These are phyloP conservation scores for Charina bottae DNA, from an alignment of 2,113 vertebrate species.

Conservation along the genomic window DNA sequence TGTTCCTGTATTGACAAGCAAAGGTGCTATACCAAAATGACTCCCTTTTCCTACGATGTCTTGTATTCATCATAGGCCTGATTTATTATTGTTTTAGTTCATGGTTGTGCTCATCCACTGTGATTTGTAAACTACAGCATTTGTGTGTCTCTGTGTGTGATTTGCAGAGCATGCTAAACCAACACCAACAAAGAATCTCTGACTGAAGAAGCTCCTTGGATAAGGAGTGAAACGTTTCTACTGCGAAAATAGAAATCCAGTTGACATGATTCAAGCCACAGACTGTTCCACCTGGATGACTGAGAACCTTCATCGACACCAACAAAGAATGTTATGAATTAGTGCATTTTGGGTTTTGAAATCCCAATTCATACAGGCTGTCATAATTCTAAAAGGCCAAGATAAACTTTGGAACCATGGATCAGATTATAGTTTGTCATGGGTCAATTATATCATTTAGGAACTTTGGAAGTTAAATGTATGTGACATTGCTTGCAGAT, in stretches of 20 bases:
- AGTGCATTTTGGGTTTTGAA: neutral
- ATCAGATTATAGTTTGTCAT: neutral
- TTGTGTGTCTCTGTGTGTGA: too few relatives aligned
- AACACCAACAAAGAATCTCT: neutral
- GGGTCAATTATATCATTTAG: neutral
- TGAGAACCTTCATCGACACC: too few relatives aligned
- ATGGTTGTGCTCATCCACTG: neutral
- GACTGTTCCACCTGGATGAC: too few relatives aligned
- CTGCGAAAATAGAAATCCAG: too few relatives aligned
- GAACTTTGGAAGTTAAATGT: neutral
- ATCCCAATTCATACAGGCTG: neutral
- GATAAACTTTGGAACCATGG: neutral
- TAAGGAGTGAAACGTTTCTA: too few relatives aligned
- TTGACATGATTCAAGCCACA: too few relatives aligned
- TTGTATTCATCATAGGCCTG: neutral
- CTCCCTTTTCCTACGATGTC: neutral
- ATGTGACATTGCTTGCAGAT: neutral
- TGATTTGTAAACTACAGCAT: neutral
- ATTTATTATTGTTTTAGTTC: neutral
- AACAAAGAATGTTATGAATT: neutral
- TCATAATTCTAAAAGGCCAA: neutral
- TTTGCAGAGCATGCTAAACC: neutral
- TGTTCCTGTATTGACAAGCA: neutral
- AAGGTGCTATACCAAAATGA: neutral
- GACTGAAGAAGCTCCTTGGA: too few relatives aligned